phyloP scores from a whole-genome alignment of 2,113 vertebrate genomes.

The Neopipo cinnamomea region DNA sequence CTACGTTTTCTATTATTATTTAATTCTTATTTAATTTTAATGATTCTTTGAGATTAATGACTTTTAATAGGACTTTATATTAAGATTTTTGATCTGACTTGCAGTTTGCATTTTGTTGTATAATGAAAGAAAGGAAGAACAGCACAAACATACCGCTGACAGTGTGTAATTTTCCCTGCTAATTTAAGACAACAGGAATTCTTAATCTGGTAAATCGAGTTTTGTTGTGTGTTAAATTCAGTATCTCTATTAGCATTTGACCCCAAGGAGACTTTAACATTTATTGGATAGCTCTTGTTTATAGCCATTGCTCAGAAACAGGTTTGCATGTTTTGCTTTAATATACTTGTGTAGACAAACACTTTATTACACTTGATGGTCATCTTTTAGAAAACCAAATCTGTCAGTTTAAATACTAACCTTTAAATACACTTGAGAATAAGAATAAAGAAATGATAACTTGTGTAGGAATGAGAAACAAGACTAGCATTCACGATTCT shows the following conservation, averaged over 20 bases:
- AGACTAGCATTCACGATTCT: neutral
- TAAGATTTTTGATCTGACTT: neutral
- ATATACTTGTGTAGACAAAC: neutral
- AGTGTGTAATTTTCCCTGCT: neutral
- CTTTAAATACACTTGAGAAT: neutral
- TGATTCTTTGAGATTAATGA: neutral
- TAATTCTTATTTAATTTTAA: neutral
- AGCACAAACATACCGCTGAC: neutral
- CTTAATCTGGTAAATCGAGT: conserved; percentile 8
- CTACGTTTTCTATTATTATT: neutral
- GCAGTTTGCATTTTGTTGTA: neutral
- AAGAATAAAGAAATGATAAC: neutral
- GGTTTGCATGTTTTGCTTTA: neutral
- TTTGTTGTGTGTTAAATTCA: neutral
- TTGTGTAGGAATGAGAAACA: neutral
- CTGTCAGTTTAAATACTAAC: neutral
- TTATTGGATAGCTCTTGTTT: neutral
- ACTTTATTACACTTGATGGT: neutral
- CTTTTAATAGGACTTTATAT: neutral
- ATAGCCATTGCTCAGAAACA: neutral
- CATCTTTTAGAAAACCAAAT: neutral
- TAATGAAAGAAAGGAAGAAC: neutral
- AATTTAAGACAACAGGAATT: neutral
- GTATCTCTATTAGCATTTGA: neutral
- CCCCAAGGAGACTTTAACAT: neutral